phyloP scores from a whole-genome alignment of 2,113 vertebrate genomes.

The Hirundichthys speculiger region DNA sequence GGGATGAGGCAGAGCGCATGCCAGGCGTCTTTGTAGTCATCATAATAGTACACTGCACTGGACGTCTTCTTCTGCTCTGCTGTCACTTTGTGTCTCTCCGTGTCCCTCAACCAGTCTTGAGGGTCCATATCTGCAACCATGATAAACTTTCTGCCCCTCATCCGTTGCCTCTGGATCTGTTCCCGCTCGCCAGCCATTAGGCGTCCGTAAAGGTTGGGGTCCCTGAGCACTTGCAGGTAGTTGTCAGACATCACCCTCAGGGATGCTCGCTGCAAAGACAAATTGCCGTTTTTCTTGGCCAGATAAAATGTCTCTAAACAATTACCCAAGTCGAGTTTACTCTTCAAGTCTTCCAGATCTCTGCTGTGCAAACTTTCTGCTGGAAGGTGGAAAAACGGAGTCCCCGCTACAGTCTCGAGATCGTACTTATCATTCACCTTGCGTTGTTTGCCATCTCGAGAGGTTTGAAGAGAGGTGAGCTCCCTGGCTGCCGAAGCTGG shows the following conservation, averaged over 20 bases:
- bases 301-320: conserved; percentile 83
- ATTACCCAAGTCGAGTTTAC: conserved; percentile 88
- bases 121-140: conserved; percentile 84
- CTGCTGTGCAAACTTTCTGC: conserved; percentile 41
- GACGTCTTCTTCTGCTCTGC: conserved; percentile 46
- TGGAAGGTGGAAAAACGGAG: conserved; percentile 67
- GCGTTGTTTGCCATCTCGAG: conserved; percentile 25
- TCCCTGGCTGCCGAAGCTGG: neutral
- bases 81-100: conserved; percentile 12
- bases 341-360: conserved; percentile 64
- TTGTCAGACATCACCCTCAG: conserved; percentile 91
- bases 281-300: conserved; percentile 83
- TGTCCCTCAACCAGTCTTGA: conserved; percentile 65
- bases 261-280: conserved; percentile 77
- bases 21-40: conserved; percentile 85
- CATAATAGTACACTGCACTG: conserved; percentile 87
- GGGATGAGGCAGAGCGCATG: conserved; percentile 82
- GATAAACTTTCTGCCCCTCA: conserved; percentile 78
- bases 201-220: conserved; percentile 80
- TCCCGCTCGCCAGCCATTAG: conserved; percentile 87
- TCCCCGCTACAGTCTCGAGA: conserved; percentile 51
- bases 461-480: conserved; percentile 18
- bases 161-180: conserved; percentile 81
- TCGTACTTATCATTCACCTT: conserved; percentile 6
- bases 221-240: conserved; percentile 89